Conservation (phyloP, 2,113 vertebrate species). For the Chamaetylas fuelleborni region DNA sequence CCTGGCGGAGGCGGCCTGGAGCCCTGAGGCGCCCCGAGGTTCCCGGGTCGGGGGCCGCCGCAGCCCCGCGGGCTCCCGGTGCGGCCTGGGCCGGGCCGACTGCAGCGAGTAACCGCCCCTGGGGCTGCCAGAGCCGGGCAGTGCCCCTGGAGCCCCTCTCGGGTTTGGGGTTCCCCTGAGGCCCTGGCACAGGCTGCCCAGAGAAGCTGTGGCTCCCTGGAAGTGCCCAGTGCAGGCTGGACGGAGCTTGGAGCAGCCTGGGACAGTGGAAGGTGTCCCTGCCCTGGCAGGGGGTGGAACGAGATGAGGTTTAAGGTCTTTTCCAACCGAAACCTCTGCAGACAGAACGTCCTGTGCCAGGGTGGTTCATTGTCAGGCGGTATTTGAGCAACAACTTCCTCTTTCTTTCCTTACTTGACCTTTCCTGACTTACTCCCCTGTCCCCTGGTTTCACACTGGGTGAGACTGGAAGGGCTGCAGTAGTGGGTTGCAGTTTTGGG, state of each 20-base stretch:
- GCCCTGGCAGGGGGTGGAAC: neutral
- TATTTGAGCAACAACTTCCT: neutral
- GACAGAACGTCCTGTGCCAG: fast-evolving
- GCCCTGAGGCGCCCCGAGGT: neutral
- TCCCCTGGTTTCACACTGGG: fast-evolving
- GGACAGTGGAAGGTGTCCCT: fast-evolving
- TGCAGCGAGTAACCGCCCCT: fast-evolving
- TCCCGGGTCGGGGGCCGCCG: too few relatives aligned
- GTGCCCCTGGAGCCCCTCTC: too few relatives aligned
- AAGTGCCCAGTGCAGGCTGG: fast-evolving
- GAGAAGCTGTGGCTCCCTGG: neutral
- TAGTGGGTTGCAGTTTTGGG: fast-evolving
- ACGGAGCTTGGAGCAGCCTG: fast-evolving
- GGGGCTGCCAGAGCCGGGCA: neutral
- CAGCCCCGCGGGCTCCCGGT: neutral
- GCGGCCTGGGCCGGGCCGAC: neutral
- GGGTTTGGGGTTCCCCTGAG: neutral
- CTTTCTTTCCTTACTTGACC: neutral
- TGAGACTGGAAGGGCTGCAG: neutral
- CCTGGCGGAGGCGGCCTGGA: neutral
- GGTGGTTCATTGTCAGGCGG: neutral
- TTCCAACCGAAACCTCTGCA: neutral
- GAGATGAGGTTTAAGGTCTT: neutral
- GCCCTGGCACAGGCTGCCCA: neutral
- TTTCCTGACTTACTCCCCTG: fast-evolving